Evolutionary conservation across 2,888 invertebrate species (phyloP).

Genomic region (Therioaphis trifolii): DNA sequence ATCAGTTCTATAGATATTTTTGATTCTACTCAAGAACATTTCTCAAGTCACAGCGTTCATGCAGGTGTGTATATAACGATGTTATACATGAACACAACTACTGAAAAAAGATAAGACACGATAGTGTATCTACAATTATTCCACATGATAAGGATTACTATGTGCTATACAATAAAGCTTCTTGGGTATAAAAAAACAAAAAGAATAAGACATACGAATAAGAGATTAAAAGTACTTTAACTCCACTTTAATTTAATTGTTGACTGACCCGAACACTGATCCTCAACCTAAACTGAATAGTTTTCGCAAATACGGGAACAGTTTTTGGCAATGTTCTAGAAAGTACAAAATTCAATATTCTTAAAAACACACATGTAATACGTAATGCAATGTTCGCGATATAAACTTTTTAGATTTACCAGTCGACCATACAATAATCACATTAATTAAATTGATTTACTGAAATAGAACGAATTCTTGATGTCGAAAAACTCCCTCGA

Average conservation of each 20-base stretch:
- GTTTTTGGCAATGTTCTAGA: slow-evolving; percentile 23
- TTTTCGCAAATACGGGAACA: neutral
- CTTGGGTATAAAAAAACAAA: neutral
- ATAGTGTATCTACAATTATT: too few relatives aligned
- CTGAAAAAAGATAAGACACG: neutral
- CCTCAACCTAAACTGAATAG: slow-evolving; percentile 7
- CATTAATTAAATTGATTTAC: slow-evolving; percentile 14
- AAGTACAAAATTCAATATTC: slow-evolving; percentile 20
- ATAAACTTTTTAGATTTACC: slow-evolving; percentile 14
- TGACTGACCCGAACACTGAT: neutral
- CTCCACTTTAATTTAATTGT: neutral
- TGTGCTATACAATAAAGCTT: neutral
- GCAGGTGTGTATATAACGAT: neutral
- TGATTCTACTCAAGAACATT: too few relatives aligned
- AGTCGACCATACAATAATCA: neutral
- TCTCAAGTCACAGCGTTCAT: neutral
- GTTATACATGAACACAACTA: neutral
- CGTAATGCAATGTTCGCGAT: neutral
- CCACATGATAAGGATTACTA: neutral
- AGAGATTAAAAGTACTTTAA: neutral
- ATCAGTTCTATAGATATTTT: too few relatives aligned
- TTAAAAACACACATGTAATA: neutral
- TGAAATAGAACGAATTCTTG: neutral
- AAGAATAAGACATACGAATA: neutral
- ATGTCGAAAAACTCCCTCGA: neutral